A percentile compares a stretch with the other conserved stretches of the same genome.
These are phyloP conservation scores for Columba janthina DNA, from an alignment of 2,113 vertebrate genomes.

Conservation along the genomic window DNA sequence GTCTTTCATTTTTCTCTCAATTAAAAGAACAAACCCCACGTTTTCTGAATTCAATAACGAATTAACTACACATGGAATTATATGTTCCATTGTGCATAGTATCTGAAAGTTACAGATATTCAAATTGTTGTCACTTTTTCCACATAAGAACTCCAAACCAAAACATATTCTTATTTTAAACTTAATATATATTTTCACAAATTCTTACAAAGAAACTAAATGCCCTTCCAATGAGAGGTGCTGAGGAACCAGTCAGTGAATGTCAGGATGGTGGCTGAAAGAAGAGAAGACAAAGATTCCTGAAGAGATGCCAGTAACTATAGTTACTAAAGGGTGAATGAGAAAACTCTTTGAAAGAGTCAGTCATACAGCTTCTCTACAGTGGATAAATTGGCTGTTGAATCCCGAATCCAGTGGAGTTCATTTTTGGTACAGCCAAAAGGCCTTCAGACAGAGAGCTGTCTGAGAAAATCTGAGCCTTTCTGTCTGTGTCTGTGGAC, in stretches of 20 bases:
- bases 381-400: neutral
- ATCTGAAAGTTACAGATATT: neutral
- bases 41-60: neutral
- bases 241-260: neutral
- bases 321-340: neutral
- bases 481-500: neutral
- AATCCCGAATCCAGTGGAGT: neutral
- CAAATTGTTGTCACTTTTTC: neutral
- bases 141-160: neutral
- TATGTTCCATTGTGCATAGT: neutral
- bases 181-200: neutral
- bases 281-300: neutral
- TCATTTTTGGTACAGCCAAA: neutral
- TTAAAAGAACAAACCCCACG: rapidly evolving
- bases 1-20: neutral
- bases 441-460: neutral
- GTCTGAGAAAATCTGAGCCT: neutral
- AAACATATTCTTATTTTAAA: neutral
- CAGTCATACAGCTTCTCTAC: neutral
- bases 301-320: neutral
- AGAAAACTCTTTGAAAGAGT: neutral
- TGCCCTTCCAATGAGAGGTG: neutral
- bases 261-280: neutral
- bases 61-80: neutral
- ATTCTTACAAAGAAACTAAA: neutral